phyloP scores from a whole-genome alignment of 2,113 vertebrate species.

The Onychostoma macrolepis region DNA sequence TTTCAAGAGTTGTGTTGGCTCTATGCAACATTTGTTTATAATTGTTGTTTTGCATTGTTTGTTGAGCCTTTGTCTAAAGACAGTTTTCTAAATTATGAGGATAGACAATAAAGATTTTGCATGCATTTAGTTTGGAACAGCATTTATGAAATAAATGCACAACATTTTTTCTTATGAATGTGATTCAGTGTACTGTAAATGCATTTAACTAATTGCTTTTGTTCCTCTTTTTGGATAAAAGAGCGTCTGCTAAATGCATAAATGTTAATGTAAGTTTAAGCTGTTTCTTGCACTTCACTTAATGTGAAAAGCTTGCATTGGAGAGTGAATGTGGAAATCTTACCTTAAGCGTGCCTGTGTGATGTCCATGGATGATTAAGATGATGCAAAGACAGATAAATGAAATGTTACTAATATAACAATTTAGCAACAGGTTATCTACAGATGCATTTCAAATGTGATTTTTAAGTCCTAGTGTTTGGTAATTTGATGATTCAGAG shows the following conservation, averaged over 20 bases:
- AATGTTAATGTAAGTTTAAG: neutral
- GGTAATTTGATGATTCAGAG: no score
- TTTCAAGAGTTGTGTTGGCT: neutral
- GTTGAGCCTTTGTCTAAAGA: no score
- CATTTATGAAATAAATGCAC: neutral
- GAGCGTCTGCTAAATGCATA: neutral
- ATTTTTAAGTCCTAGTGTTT: neutral
- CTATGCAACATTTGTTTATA: neutral
- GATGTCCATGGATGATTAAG: constrained; percentile 39
- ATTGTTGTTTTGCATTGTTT: no score
- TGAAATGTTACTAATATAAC: neutral
- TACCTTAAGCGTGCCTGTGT: constrained; percentile 78
- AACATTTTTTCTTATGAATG: neutral
- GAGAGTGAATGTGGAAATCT: constrained; percentile 52
- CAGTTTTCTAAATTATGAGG: no score
- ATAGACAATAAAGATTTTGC: neutral
- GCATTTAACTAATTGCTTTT: neutral
- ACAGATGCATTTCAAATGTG: neutral
- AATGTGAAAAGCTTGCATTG: neutral
- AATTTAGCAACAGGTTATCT: neutral
- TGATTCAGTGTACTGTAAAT: neutral
- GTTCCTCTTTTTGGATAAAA: neutral
- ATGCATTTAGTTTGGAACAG: constrained; percentile 25
- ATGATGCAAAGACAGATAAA: constrained; percentile 25
- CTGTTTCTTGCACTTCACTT: neutral